These are phyloP conservation scores for Tarsius wallacei DNA, from an alignment of 2,797 vertebrate genomes.

Conservation along the genomic window DNA sequence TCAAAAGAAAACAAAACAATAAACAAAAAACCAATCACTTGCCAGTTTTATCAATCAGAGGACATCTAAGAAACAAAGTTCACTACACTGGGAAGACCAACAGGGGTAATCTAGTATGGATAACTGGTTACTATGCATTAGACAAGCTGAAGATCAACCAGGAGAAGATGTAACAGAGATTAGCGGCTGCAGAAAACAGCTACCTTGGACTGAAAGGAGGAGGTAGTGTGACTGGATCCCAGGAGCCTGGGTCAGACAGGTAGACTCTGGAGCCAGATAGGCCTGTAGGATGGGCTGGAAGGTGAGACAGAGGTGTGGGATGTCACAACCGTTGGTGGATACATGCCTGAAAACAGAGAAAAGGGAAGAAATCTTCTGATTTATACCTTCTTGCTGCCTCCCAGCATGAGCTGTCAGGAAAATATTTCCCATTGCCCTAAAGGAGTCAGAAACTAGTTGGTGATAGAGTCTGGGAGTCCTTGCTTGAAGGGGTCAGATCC, in stretches of 20 bases:
- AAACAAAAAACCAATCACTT: background rate
- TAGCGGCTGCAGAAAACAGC: background rate
- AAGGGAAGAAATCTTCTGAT: background rate
- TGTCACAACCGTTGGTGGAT: background rate
- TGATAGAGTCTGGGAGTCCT: background rate
- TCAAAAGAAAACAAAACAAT: too few relatives aligned
- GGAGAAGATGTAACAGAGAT: background rate
- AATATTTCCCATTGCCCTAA: background rate
- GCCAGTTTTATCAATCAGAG: background rate
- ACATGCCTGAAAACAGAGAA: background rate
- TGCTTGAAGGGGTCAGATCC: background rate
- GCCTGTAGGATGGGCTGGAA: too few relatives aligned
- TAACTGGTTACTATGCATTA: background rate
- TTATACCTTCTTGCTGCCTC: background rate
- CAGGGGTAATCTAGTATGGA: background rate
- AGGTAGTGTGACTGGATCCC: background rate
- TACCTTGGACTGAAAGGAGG: background rate
- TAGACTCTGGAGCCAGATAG: background rate
- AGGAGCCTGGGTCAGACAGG: background rate
- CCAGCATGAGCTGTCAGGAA: background rate
- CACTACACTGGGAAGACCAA: background rate
- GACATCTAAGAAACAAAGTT: constrained; percentile 32
- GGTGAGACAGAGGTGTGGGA: background rate
- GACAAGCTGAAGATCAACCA: background rate
- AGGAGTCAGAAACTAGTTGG: background rate